These are phyloP conservation scores for Raja brachyura DNA, from an alignment of 2,113 vertebrate species.

Conservation along the genomic window DNA sequence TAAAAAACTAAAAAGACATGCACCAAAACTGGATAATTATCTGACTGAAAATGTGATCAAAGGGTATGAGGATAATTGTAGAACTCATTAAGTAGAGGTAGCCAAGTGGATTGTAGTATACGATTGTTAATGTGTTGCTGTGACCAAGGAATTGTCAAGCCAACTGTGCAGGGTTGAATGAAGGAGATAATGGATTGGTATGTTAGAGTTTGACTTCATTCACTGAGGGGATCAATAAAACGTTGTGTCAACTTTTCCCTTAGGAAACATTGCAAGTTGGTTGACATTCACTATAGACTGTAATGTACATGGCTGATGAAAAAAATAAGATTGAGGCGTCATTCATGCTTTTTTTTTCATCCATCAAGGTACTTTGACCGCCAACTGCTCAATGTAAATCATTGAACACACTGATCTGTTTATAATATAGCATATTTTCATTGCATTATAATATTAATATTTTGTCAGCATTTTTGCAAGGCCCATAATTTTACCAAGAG, in stretches of 20 bases:
- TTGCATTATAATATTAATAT: conserved; percentile 42
- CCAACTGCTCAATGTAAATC: background rate
- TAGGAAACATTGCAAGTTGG: background rate
- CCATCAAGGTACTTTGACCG: background rate
- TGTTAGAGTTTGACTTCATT: conserved; percentile 7
- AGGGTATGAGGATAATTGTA: background rate
- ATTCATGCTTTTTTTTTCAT: background rate
- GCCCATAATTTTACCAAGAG: conserved; percentile 37
- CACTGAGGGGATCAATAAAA: background rate
- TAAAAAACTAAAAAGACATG: too few relatives aligned
- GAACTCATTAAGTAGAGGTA: background rate
- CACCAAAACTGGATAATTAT: background rate
- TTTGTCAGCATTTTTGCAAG: conserved; percentile 37
- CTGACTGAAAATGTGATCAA: background rate
- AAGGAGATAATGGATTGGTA: background rate
- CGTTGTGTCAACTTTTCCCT: background rate
- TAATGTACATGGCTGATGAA: background rate
- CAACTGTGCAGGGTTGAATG: background rate
- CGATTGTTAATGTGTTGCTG: background rate
- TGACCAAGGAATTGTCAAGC: background rate
- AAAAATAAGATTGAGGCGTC: background rate
- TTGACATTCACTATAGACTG: background rate
- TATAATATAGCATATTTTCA: conserved; percentile 33
- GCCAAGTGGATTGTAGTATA: background rate
- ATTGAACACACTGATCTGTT: conserved; percentile 7